Evolutionary conservation across 2,888 invertebrate species (phyloP).

Genomic region (Chironomus tentans): DNA sequence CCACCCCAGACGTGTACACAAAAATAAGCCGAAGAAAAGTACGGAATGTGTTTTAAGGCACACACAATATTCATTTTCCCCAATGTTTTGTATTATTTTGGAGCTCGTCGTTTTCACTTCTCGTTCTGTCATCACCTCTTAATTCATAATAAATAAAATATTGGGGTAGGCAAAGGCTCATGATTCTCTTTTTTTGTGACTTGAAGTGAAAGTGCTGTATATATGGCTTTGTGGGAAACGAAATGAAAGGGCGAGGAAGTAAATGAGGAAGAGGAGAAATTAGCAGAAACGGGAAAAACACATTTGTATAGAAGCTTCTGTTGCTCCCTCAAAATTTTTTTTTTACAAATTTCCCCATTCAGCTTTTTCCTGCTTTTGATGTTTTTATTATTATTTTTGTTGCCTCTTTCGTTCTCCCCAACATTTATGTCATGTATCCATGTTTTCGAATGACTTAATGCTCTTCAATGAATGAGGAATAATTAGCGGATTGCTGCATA

Average conservation of each 20-base stretch:
- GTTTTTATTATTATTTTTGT: neutral
- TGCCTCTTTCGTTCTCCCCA: neutral
- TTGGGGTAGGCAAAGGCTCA: constrained; percentile 9
- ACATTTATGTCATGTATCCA: neutral
- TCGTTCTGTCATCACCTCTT: constrained; percentile 2
- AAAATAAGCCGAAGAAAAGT: neutral
- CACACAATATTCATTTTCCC: neutral
- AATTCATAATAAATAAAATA: constrained; percentile 11
- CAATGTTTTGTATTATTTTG: neutral
- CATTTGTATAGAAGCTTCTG: neutral
- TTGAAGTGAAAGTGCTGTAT: neutral
- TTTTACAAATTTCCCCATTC: neutral
- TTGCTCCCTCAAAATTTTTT: neutral
- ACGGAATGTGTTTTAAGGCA: neutral
- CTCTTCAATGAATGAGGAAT: neutral
- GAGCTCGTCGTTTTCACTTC: neutral
- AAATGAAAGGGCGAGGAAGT: neutral
- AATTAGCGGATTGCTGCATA: neutral
- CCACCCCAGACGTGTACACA: neutral
- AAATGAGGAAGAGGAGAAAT: neutral
- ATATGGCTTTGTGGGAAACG: neutral
- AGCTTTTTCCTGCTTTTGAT: neutral
- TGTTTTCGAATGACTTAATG: neutral
- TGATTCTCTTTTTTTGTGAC: neutral
- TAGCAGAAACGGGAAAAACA: neutral